Conservation (phyloP, 2,797 vertebrate genomes). For the Platyrinchus mystaceus region DNA sequence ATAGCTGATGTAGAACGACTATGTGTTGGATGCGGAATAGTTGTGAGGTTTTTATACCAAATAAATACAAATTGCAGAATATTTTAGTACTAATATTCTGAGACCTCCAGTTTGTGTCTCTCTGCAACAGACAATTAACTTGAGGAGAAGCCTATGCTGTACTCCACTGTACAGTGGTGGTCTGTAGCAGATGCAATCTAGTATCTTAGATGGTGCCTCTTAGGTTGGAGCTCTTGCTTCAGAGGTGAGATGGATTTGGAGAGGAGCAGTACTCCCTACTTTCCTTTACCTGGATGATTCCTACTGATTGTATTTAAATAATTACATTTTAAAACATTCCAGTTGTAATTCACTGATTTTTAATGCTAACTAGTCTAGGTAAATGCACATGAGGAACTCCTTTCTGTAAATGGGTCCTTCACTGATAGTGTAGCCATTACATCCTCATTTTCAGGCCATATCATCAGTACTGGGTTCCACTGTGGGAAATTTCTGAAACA, state of each 20-base stretch:
- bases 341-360: background rate
- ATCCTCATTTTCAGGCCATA: background rate
- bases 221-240: background rate
- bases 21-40: background rate
- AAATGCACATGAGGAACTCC: background rate
- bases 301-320: background rate
- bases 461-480: background rate
- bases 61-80: background rate
- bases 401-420: background rate
- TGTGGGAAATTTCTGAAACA: background rate
- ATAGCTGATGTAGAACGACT: background rate
- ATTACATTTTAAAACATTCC: background rate
- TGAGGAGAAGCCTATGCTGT: background rate
- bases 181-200: background rate
- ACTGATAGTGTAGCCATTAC: background rate
- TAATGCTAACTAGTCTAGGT: background rate
- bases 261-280: background rate
- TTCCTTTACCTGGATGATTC: background rate
- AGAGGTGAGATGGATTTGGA: background rate
- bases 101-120: background rate
- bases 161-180: background rate
- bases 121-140: background rate
- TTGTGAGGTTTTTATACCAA: background rate
- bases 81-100: background rate
- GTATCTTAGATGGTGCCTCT: background rate